Evolutionary conservation across 1,140 invertebrate genomes (phyloP).

Genomic region (Pseudomyrmex cubaensis): DNA sequence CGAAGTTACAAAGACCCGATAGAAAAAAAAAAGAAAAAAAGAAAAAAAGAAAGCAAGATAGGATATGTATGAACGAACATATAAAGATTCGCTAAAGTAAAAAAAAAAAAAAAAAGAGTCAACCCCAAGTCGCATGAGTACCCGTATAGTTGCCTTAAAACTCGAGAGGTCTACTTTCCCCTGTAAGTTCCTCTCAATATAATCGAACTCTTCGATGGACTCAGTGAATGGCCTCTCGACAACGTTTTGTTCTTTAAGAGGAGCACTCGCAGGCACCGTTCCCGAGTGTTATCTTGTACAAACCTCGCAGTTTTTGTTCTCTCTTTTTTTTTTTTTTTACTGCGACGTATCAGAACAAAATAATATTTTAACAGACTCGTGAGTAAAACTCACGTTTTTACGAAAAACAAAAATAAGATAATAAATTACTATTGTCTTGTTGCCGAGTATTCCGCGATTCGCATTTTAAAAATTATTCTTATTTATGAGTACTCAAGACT

Average conservation of each 20-base stretch:
- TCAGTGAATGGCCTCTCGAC: background rate
- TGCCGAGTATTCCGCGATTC: too few species aligned
- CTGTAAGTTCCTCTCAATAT: too few species aligned
- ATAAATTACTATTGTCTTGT: background rate
- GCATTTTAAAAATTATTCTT: too few species aligned
- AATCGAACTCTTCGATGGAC: background rate
- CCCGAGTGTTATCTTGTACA: background rate
- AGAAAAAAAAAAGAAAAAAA: background rate
- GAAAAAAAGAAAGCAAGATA: background rate
- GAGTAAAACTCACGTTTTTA: background rate
- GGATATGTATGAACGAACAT: background rate
- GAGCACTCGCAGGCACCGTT: too few species aligned
- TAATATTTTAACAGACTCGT: background rate
- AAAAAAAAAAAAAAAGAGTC: background rate
- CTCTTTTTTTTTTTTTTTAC: background rate
- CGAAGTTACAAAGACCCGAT: slow-evolving; percentile 17
- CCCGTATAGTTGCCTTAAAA: background rate
- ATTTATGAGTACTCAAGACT: too few species aligned
- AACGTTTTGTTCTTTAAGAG: background rate
- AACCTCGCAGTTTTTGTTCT: background rate
- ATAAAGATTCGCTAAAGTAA: background rate
- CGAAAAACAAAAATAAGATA: background rate
- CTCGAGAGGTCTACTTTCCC: background rate
- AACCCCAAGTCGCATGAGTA: background rate
- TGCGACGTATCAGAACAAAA: too few species aligned